Percentiles rank a stretch among this genome's conserved stretches.
phyloP scores from a whole-genome alignment of 2,113 vertebrate species.

The Tychaedon coryphoeus region DNA sequence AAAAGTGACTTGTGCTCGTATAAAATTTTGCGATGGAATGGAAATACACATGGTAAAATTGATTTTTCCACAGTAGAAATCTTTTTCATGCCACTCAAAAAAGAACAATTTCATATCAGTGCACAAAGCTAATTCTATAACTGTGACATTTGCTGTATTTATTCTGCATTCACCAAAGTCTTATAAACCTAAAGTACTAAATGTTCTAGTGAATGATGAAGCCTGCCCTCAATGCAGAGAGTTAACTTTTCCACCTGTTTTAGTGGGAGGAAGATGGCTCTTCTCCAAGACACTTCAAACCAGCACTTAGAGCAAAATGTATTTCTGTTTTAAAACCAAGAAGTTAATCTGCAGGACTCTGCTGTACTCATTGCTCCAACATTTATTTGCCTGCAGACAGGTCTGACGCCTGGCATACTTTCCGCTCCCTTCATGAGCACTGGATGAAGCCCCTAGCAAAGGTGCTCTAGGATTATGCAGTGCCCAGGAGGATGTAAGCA shows the following conservation, averaged over 20 bases:
- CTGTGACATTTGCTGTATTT: background rate
- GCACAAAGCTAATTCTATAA: background rate
- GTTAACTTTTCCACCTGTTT: conserved; percentile 55
- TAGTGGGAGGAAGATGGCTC: conserved; percentile 44
- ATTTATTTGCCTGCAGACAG: background rate
- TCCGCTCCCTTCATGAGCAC: background rate
- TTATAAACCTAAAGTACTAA: background rate
- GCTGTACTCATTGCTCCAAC: background rate
- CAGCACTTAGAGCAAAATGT: conserved; percentile 3
- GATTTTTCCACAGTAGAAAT: background rate
- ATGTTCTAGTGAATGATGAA: background rate
- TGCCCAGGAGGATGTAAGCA: background rate
- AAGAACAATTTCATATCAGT: background rate
- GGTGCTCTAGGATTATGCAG: background rate
- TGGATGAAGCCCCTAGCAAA: background rate
- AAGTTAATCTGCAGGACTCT: conserved; percentile 7
- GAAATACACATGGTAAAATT: background rate
- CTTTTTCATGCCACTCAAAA: background rate
- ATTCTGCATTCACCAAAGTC: background rate
- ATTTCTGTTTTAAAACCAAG: conserved; percentile 3
- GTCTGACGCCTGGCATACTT: background rate
- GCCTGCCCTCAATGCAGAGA: background rate
- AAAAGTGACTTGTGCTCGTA: background rate
- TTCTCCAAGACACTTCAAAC: conserved; percentile 42
- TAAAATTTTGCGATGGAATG: background rate